Conservation (phyloP, 2,797 vertebrate species). For the Rachycentron canadum region DNA sequence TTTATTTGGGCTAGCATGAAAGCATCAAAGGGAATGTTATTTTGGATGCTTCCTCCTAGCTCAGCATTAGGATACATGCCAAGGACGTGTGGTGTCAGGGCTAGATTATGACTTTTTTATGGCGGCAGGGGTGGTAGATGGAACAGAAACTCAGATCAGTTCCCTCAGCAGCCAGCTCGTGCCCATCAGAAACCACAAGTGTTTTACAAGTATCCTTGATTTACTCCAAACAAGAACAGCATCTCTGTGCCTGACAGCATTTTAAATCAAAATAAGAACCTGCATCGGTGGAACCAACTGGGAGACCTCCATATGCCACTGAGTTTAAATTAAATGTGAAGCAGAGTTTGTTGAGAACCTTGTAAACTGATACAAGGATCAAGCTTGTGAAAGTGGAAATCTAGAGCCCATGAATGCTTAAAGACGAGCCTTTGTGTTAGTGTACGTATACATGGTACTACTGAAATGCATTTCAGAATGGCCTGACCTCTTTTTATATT, state of each 20-base stretch:
- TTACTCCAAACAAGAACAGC: conserved; percentile 7
- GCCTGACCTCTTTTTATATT: neutral
- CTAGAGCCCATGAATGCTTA: neutral
- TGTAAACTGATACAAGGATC: neutral
- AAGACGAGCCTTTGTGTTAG: neutral
- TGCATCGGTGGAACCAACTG: neutral
- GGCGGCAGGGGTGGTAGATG: conserved; percentile 29
- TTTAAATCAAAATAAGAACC: conserved; percentile 25
- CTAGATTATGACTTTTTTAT: conserved; percentile 55
- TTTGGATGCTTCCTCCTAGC: conserved; percentile 60
- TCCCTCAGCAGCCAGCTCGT: conserved; percentile 24
- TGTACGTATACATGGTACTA: neutral
- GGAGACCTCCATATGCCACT: neutral
- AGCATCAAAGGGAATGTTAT: conserved; percentile 59
- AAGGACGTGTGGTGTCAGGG: conserved; percentile 51
- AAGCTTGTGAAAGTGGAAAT: neutral
- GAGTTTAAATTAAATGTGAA: conserved; percentile 21
- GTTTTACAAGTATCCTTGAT: conserved; percentile 42
- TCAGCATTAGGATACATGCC: conserved; percentile 53
- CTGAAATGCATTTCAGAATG: neutral
- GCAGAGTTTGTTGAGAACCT: conserved; percentile 12
- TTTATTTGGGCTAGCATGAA: conserved; percentile 59
- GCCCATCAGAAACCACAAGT: conserved; percentile 31
- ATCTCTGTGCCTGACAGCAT: conserved; percentile 9
- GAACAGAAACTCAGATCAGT: conserved; percentile 46